Conservation (phyloP, 2,113 vertebrate genomes). For the Chaetorhynchus papuensis region DNA sequence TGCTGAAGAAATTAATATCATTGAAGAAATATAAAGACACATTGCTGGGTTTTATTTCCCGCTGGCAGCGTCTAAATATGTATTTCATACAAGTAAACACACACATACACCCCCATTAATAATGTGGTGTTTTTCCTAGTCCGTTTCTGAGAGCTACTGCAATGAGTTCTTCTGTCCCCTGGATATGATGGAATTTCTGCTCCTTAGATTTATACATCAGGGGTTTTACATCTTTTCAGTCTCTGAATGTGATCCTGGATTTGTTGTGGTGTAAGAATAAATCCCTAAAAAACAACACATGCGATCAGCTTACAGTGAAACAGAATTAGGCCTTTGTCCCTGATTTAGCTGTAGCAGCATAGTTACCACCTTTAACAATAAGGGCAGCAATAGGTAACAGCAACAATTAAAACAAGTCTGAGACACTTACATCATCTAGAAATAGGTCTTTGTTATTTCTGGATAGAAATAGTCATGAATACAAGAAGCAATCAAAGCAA, state of each 20-base stretch:
- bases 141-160: slow-evolving; percentile 8
- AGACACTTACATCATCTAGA: background rate
- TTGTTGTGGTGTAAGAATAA: background rate
- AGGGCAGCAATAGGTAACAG: background rate
- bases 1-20: slow-evolving; percentile 59
- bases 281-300: background rate
- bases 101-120: slow-evolving; percentile 35
- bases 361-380: background rate
- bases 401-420: background rate
- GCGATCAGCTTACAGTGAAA: background rate
- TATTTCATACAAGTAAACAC: slow-evolving; percentile 51
- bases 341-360: background rate
- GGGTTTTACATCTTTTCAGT: background rate
- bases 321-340: background rate
- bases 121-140: slow-evolving; percentile 18
- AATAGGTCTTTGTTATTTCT: background rate
- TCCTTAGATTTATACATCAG: slow-evolving; percentile 33
- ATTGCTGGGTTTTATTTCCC: slow-evolving; percentile 51
- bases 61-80: slow-evolving; percentile 29
- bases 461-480: background rate
- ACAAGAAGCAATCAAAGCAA: background rate
- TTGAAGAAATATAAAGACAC: slow-evolving; percentile 59
- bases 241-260: background rate
- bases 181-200: slow-evolving; percentile 32
- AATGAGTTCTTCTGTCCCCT: slow-evolving; percentile 30